Conservation (phyloP, 2,888 invertebrate species). For the Pandemis cinnamomeana region DNA sequence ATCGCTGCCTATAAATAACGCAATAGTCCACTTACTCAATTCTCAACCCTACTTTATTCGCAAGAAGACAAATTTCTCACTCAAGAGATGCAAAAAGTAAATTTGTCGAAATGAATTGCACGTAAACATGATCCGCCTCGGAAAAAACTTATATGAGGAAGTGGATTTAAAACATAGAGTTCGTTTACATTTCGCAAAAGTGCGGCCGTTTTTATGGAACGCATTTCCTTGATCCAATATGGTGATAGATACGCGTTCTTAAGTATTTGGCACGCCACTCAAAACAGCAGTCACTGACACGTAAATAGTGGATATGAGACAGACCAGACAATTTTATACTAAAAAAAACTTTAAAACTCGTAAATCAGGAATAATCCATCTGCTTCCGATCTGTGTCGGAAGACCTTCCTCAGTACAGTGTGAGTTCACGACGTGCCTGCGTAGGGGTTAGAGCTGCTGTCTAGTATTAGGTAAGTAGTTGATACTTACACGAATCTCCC, state of each 20-base stretch:
- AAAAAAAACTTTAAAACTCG: too few relatives aligned
- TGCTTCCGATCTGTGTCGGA: too few relatives aligned
- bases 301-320: not conserved
- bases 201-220: slow-evolving; percentile 42
- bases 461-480: too few relatives aligned
- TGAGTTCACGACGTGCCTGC: too few relatives aligned
- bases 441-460: too few relatives aligned
- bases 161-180: slow-evolving; percentile 49
- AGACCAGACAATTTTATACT: too few relatives aligned
- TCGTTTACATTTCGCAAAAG: slow-evolving; percentile 46
- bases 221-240: slow-evolving; percentile 48
- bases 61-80: slow-evolving; percentile 10
- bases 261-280: slow-evolving; percentile 39
- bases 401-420: too few relatives aligned
- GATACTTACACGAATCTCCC: too few relatives aligned
- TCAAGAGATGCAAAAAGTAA: slow-evolving; percentile 27
- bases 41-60: slow-evolving; percentile 8
- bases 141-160: slow-evolving; percentile 48
- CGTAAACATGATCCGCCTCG: slow-evolving; percentile 39
- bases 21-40: not conserved
- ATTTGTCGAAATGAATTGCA: slow-evolving; percentile 35
- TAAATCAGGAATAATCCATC: too few relatives aligned
- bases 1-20: not conserved
- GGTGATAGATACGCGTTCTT: slow-evolving; percentile 47
- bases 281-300: not conserved